Evolutionary conservation across 2,888 invertebrate species (phyloP).

Genomic region (Euplexia lucipara): DNA sequence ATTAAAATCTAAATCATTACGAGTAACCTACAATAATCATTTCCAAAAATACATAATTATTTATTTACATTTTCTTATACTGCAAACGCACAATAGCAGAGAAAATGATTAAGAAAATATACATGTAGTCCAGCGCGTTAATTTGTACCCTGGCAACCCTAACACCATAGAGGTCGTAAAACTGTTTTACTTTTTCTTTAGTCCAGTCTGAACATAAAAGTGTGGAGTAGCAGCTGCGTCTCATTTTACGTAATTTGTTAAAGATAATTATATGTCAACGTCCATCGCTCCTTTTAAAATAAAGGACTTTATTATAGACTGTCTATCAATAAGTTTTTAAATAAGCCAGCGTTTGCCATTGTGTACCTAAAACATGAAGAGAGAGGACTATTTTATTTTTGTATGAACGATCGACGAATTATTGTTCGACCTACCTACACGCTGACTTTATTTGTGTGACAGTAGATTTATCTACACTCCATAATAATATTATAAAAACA

Average conservation of each 20-base stretch:
- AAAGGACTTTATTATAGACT: slow-evolving; percentile 7
- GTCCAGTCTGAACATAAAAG: slow-evolving; percentile 35
- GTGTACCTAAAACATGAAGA: not conserved
- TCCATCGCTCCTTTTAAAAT: slow-evolving; percentile 31
- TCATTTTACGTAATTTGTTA: slow-evolving; percentile 57
- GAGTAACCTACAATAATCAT: no score
- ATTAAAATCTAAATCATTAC: no score
- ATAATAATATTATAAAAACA: no score
- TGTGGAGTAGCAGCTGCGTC: slow-evolving; percentile 44
- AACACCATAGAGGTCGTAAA: slow-evolving; percentile 34
- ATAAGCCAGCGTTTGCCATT: slow-evolving; percentile 20
- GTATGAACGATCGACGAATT: not conserved
- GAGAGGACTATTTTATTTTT: not conserved
- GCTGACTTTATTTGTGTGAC: no score
- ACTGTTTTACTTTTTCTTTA: slow-evolving; percentile 46
- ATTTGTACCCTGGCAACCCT: slow-evolving; percentile 41
- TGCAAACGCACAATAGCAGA: no score
- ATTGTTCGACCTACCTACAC: no score
- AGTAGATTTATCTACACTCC: no score
- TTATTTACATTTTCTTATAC: no score
- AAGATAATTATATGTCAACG: slow-evolving; percentile 39
- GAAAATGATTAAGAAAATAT: no score
- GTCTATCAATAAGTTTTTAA: slow-evolving; percentile 32
- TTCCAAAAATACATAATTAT: no score
- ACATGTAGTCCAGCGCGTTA: not conserved